phyloP scores from a whole-genome alignment of 2,888 invertebrate genomes.

The Anoplius nigerrimus region DNA sequence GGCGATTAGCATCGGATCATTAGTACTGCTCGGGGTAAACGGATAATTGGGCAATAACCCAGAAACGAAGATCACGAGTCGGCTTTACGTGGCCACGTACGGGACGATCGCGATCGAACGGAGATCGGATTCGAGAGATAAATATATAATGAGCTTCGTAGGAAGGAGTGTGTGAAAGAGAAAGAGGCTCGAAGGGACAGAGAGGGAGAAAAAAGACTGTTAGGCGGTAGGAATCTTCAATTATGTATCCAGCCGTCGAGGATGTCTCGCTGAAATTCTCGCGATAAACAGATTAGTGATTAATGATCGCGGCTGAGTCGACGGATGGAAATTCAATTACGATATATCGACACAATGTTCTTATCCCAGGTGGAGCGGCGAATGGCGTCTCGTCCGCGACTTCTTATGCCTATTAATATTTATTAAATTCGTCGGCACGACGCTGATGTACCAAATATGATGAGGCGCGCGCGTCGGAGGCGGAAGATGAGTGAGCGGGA shows the following conservation, averaged over 20 bases:
- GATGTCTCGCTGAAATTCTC: constrained; percentile 1
- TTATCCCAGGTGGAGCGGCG: no score
- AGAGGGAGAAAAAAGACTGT: not conserved
- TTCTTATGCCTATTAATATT: no score
- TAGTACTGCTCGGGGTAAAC: constrained; percentile 44
- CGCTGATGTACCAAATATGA: no score
- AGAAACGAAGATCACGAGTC: constrained; percentile 51
- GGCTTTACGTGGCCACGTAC: constrained; percentile 24
- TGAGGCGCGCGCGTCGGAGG: not conserved
- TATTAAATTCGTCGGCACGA: no score
- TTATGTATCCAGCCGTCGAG: constrained; percentile 2
- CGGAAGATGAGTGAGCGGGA: no score
- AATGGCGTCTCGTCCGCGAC: no score
- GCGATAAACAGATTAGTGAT: constrained; percentile 25
- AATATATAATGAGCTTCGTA: not conserved
- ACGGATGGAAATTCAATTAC: constrained; percentile 29
- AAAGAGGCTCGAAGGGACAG: not conserved
- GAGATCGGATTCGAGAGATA: not conserved
- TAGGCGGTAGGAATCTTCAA: constrained; percentile 6
- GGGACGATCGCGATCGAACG: constrained; percentile 31
- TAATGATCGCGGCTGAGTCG: not conserved
- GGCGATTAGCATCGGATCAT: constrained; percentile 53
- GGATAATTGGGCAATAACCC: constrained; percentile 53
- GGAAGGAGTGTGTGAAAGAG: not conserved
- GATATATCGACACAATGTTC: no score